Percentiles rank a stretch among this genome's conserved stretches.
These are phyloP conservation scores for Cirrhinus mrigala DNA, from an alignment of 2,797 vertebrate genomes.

Conservation along the genomic window DNA sequence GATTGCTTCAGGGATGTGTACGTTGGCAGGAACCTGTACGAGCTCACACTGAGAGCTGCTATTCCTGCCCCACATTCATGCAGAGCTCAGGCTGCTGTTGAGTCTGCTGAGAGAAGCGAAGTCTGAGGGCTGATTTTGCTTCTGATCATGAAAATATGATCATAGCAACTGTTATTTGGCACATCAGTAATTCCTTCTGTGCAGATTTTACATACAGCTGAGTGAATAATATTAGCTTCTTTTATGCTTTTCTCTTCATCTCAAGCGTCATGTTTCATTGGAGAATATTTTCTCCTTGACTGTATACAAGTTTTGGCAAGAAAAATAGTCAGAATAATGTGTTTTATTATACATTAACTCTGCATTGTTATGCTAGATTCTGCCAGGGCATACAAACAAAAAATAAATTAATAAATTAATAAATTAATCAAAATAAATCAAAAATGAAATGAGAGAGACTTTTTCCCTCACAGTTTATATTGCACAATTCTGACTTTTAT, in stretches of 20 bases:
- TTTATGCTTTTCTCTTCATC: constrained; percentile 6
- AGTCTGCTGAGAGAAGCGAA: constrained; percentile 30
- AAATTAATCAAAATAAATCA: too few species aligned
- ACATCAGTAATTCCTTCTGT: constrained; percentile 18
- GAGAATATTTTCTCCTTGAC: background rate
- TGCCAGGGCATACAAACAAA: too few species aligned
- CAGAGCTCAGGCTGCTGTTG: constrained; percentile 52
- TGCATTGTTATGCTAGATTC: background rate
- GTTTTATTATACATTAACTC: background rate
- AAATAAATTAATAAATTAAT: too few species aligned
- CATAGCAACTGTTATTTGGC: constrained; percentile 25
- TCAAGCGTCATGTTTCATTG: background rate
- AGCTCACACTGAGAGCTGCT: constrained; percentile 53
- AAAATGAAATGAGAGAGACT: too few species aligned
- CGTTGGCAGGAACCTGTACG: constrained; percentile 50
- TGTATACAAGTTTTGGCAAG: background rate
- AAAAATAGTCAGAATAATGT: background rate
- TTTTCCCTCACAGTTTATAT: too few species aligned
- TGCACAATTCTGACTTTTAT: background rate
- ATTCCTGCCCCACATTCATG: constrained; percentile 47
- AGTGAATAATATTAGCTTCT: constrained; percentile 4
- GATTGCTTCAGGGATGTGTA: constrained; percentile 73
- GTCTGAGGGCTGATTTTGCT: constrained; percentile 10
- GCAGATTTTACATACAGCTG: background rate
- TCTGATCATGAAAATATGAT: constrained; percentile 32